phyloP scores from a whole-genome alignment of 2,888 invertebrate genomes.

The Acronicta leporina region DNA sequence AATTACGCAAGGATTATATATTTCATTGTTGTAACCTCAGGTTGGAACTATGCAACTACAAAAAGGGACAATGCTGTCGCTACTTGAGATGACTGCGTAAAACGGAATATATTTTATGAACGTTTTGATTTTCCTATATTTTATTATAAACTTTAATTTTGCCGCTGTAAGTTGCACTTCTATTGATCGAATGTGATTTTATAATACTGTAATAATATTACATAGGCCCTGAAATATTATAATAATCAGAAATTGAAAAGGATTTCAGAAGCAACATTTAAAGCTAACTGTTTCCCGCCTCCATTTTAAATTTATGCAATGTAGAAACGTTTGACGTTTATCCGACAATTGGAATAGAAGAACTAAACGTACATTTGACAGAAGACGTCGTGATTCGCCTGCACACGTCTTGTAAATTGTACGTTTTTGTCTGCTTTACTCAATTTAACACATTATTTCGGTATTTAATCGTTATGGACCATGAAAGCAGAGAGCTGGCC shows the following conservation, averaged over 20 bases:
- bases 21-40: too few species aligned
- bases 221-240: too few species aligned
- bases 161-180: too few species aligned
- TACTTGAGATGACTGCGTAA: neutral
- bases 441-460: constrained; percentile 44
- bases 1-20: too few species aligned
- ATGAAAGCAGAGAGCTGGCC: constrained; percentile 87
- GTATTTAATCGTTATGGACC: constrained; percentile 83
- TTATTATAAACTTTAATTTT: too few species aligned
- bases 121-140: neutral
- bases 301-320: too few species aligned
- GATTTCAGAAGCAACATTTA: too few species aligned
- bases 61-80: neutral
- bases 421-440: constrained; percentile 43
- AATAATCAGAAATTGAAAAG: too few species aligned
- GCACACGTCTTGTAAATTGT: constrained; percentile 53
- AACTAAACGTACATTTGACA: constrained; percentile 45
- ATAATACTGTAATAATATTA: too few species aligned
- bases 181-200: too few species aligned
- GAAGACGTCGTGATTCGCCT: constrained; percentile 30
- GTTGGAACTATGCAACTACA: neutral
- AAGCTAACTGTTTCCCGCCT: too few species aligned
- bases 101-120: neutral
- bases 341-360: too few species aligned
- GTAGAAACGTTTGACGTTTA: neutral